phyloP scores from a whole-genome alignment of 2,113 vertebrate genomes.

The Nyctereutes procyonoides region DNA sequence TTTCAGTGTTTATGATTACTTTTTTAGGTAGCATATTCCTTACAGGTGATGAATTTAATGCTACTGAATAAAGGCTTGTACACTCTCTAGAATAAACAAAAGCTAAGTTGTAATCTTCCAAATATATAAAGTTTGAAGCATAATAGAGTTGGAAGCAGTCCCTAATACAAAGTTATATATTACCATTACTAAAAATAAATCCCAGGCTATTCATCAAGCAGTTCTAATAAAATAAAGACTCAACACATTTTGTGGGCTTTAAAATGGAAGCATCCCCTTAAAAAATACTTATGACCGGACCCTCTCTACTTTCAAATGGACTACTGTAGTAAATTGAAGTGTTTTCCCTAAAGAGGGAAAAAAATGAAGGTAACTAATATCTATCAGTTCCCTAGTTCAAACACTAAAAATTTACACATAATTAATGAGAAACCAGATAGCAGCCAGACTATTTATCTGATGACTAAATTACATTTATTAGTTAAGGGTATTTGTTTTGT shows the following conservation, averaged over 20 bases:
- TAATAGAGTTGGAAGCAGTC: not conserved
- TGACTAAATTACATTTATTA: not conserved
- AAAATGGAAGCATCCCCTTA: not conserved
- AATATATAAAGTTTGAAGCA: conserved; percentile 33
- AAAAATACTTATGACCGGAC: not conserved
- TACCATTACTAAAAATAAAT: conserved; percentile 29
- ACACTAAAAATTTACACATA: not conserved
- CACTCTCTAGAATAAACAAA: not conserved
- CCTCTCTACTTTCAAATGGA: not conserved
- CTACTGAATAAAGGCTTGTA: not conserved
- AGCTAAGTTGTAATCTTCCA: not conserved
- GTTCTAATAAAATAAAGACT: conserved; percentile 8
- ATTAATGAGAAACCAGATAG: not conserved
- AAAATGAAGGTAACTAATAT: not conserved
- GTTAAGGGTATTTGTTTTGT: not conserved
- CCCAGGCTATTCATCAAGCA: not conserved
- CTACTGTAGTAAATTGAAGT: not conserved
- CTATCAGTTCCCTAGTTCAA: not conserved
- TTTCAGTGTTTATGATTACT: not conserved
- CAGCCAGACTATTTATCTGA: not conserved
- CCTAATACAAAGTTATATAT: not conserved
- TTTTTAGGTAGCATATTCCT: conserved; percentile 9
- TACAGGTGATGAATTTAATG: not conserved
- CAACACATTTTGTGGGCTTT: not conserved
- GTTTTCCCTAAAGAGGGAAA: not conserved